Evolutionary conservation across 2,797 vertebrate genomes (phyloP), one percentile per base, ranked within the genome.

Genomic region (Pipistrellus kuhlii): DNA sequence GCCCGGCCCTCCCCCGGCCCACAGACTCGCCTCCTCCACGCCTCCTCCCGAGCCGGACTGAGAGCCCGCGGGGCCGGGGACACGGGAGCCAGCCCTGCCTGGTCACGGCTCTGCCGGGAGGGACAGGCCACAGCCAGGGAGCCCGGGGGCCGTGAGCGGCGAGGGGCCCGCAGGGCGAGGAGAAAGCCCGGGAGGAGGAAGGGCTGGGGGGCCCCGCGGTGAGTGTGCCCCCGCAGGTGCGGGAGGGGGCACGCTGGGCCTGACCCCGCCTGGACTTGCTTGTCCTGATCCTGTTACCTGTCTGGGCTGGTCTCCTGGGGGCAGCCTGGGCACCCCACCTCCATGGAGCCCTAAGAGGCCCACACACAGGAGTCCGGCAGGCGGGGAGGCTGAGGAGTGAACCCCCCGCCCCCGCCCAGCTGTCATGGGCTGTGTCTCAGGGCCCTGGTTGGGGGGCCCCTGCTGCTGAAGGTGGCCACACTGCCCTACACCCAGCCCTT

Each of bases 71-170:
- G 48, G 38, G 46, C 76, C 21, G 3, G n/a, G 23, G 8, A 38
- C 32, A 27, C 12, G 8, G 48, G n/a, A 44, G 1, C 7, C 20
- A 10, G 8, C 13, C 46, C 14, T 57, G 44, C 5, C 64, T 3
- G 2, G 3, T 32, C n/a, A 21, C 0, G 0, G 6, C 14, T 12
- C 38, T 46, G 8, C 8, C 18, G 0, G 35, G 4, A 12, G 85
- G 41, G 11, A 15, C n/a, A 32, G 6, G 13, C 12, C 15, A 27
- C 41, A 15, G 21, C 6, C 17, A 8, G 23, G 41, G 30, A 23
- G 35, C 27, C 1, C 25, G 59, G 59, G 5, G 13, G 12, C 1
- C 1, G 1, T 1, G 55, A 66, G 20, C 53, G 3, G 13, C 6
- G 38, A 64, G 20, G 20, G 64, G 14, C 21, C 53, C 4, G 44